phyloP scores from a whole-genome alignment of 1,140 invertebrate species.

The Kradibia gibbosae region DNA sequence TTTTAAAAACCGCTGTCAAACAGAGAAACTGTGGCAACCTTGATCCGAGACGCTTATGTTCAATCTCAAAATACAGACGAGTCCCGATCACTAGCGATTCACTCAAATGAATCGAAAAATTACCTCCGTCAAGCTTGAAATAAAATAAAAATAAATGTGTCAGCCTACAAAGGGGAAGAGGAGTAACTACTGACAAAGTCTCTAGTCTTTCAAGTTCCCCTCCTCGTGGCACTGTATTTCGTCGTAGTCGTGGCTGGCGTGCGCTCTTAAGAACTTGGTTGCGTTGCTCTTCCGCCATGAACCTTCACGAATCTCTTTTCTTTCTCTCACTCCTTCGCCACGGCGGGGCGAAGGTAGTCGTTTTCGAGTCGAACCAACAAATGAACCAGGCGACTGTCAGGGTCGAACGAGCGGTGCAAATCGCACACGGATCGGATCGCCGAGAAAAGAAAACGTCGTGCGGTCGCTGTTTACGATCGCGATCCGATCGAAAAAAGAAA shows the following conservation, averaged over 20 bases:
- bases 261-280: constrained; percentile 29
- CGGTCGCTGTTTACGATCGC: constrained; percentile 24
- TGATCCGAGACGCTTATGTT: background rate
- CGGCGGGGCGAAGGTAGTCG: constrained; percentile 5
- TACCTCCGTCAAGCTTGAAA: background rate
- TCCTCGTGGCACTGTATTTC: constrained; percentile 1
- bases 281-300: constrained; percentile 32
- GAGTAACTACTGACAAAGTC: background rate
- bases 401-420: constrained; percentile 22
- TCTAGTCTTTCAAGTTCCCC: constrained; percentile 28
- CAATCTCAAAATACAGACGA: background rate
- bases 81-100: background rate
- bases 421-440: constrained; percentile 27
- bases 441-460: constrained; percentile 37
- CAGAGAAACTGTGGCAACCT: background rate
- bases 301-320: constrained; percentile 11
- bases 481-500: constrained; percentile 12
- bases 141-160: constrained; percentile 1
- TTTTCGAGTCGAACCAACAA: constrained; percentile 25
- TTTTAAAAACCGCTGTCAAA: background rate
- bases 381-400: constrained; percentile 34
- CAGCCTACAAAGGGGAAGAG: background rate
- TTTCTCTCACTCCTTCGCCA: background rate
- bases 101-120: background rate
- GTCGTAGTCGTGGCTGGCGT: constrained; percentile 40